Percentiles rank a stretch among this genome's conserved stretches.
phyloP scores from a whole-genome alignment of 2,888 invertebrate genomes.

The Pristionchus fissidentatus region DNA sequence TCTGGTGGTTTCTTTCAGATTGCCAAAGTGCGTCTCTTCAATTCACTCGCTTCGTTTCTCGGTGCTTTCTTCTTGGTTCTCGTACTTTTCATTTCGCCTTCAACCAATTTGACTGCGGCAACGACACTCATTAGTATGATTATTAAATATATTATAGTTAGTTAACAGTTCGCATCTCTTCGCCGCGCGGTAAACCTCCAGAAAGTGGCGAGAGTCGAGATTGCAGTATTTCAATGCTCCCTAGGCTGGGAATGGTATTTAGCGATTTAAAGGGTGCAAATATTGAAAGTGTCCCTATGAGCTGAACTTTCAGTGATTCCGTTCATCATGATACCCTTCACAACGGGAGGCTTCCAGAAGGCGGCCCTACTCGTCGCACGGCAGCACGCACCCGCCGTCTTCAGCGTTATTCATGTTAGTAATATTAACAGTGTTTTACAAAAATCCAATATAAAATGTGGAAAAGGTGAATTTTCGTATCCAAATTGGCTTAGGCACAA shows the following conservation, averaged over 20 bases:
- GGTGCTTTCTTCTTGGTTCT: background rate
- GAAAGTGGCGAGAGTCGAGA: no score
- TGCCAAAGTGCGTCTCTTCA: background rate
- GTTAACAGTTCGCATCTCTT: background rate
- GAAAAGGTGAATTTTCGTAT: background rate
- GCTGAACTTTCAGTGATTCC: background rate
- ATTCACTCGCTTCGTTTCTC: background rate
- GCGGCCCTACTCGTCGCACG: background rate
- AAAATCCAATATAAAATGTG: background rate
- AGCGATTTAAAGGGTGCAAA: no score
- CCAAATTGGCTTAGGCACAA: background rate
- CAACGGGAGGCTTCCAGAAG: slow-evolving; percentile 7
- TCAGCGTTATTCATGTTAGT: slow-evolving; percentile 4
- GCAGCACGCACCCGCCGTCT: slow-evolving; percentile 8
- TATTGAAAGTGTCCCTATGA: no score
- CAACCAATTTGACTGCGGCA: background rate
- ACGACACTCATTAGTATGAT: background rate
- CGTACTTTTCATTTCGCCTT: background rate
- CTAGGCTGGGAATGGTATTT: no score
- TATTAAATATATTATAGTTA: background rate
- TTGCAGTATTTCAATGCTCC: no score
- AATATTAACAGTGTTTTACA: no score
- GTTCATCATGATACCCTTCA: background rate
- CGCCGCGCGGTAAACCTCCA: no score
- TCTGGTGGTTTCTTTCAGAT: background rate